These are phyloP conservation scores for Aleiodes testaceus DNA, from an alignment of 2,888 invertebrate genomes.

Conservation along the genomic window DNA sequence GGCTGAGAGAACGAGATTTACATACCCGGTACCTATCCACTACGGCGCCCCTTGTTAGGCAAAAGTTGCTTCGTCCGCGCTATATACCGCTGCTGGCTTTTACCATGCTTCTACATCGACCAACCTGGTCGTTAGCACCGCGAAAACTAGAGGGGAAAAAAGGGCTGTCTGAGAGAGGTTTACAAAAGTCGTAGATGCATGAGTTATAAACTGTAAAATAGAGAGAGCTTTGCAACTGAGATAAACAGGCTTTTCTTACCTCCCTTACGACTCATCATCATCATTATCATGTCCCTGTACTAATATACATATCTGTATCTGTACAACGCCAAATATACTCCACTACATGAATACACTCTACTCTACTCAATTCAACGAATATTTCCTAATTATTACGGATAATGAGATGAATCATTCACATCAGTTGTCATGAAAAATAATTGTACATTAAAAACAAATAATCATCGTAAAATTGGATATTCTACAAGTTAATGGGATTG, in stretches of 20 bases:
- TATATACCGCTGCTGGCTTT: conserved; percentile 20
- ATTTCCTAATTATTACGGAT: no score
- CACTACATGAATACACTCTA: no score
- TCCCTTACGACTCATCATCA: no score
- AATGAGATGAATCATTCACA: no score
- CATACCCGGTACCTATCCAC: conserved; percentile 26
- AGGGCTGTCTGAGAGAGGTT: conserved; percentile 9
- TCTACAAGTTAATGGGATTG: no score
- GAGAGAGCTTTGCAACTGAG: not conserved
- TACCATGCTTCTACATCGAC: conserved; percentile 26
- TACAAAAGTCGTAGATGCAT: conserved; percentile 1
- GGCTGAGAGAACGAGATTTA: conserved; percentile 28
- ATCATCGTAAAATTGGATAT: no score
- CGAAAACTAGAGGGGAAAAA: conserved; percentile 19
- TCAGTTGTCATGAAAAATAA: no score
- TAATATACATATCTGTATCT: no score
- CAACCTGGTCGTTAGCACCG: conserved; percentile 18
- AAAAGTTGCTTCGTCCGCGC: conserved; percentile 20
- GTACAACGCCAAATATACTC: no score
- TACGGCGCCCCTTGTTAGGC: conserved; percentile 23
- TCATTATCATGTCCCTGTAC: no score
- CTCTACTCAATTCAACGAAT: no score
- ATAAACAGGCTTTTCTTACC: not conserved
- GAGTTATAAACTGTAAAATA: not conserved
- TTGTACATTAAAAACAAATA: no score